Evolutionary conservation across 2,888 invertebrate species (phyloP), one percentile per base, ranked within the genome.

Genomic region (Anodontia alba): DNA sequence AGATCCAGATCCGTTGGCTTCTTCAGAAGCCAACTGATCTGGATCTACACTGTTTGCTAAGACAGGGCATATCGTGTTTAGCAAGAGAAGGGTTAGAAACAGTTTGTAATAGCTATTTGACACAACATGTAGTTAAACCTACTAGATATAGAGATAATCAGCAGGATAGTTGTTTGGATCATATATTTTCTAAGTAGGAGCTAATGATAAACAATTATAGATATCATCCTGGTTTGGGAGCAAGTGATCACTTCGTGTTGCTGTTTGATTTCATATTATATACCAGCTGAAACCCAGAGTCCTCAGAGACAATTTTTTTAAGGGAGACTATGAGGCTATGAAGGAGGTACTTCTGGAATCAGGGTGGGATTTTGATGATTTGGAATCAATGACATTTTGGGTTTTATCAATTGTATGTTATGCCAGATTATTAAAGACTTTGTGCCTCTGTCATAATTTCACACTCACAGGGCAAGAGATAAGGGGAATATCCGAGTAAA

Each of bases 341-440:
- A 57, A 29, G 57, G 57, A 57, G 57, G 57, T 57, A 8, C 57
- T 57, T 26, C 57, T 57, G 26, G 57, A 57, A 17, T 26, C 57
- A 8, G 17, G 5, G 33, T 62, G 62, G 62, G 62, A 62, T 62
- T 62, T 62, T 62, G 62, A 62, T 33, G 2, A 15, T 33, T 5
- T 62, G 62, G 62, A 62, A 33, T 57, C 8, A 29, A 57, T 57
- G 57, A 57, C 57, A 57, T 57, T 57, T 57, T 23, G 57, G 17
- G 29, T 29, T 29, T 57, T 2, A 57, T 57, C 10, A 57, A 17
- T 29, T 5, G 29, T 7, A 57, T 23, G 20, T 10, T 49, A 49
- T 20, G n/a, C 20, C 49, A 57, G 57, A 26, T 57, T 57, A 26
- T 57, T 7, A 26, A 5, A 10, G 57, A 57, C 57, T 57, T 57